Percentiles rank a stretch among this genome's conserved stretches.
phyloP scores from a whole-genome alignment of 2,113 vertebrate species.

The Heterotilapia buettikoferi region DNA sequence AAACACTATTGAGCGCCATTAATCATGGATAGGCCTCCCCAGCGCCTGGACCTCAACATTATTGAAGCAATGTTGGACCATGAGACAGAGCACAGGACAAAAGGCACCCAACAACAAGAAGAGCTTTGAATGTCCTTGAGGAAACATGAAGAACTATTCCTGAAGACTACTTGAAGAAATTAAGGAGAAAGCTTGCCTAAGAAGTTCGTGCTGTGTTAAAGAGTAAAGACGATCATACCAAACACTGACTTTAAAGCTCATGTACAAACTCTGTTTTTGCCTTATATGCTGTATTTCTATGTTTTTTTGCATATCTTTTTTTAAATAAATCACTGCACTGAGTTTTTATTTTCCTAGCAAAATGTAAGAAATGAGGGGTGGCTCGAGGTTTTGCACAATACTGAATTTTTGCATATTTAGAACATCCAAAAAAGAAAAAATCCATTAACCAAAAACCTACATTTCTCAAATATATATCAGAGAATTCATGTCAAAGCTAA shows the following conservation, averaged over 20 bases:
- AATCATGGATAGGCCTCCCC: not conserved
- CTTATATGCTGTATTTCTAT: not conserved
- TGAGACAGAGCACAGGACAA: not conserved
- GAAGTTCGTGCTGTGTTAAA: not conserved
- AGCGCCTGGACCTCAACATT: not conserved
- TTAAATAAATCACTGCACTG: not conserved
- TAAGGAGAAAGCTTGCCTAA: not conserved
- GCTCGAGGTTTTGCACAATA: not conserved
- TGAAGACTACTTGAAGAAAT: not conserved
- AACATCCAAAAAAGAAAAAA: not conserved
- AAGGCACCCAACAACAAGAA: not conserved
- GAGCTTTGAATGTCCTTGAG: not conserved
- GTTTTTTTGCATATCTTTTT: not conserved
- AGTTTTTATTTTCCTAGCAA: not conserved
- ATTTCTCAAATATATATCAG: not conserved
- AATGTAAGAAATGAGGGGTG: not conserved
- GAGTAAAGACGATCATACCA: not conserved
- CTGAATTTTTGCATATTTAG: not conserved
- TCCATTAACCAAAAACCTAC: not conserved
- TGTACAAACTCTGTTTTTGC: not conserved
- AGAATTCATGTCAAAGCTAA: not conserved
- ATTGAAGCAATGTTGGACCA: not conserved
- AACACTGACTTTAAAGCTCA: not conserved
- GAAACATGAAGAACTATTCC: not conserved
- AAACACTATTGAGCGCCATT: not conserved